Percentiles rank a stretch among this genome's conserved stretches.
phyloP scores from a whole-genome alignment of 2,113 vertebrate species.

The Dipodomys stephensi region DNA sequence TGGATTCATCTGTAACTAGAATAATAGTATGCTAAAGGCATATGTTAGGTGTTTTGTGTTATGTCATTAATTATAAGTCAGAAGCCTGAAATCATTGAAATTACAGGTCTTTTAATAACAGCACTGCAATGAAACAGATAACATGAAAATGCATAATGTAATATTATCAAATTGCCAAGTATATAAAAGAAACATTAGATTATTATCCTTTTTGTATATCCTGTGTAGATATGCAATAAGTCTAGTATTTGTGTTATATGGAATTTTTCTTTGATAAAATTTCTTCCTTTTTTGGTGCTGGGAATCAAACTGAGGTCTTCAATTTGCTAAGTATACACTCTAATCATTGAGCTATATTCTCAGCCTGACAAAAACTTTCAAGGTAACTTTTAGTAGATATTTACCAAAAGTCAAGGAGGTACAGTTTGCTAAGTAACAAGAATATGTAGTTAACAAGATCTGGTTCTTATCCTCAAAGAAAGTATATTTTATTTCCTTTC shows the following conservation, averaged over 20 bases:
- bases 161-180: slow-evolving; percentile 66
- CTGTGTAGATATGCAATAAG: background rate
- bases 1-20: slow-evolving; percentile 79
- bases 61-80: no score
- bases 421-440: slow-evolving; percentile 4
- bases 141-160: slow-evolving; percentile 67
- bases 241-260: background rate
- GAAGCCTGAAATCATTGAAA: background rate
- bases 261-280: background rate
- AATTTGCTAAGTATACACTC: no score
- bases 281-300: background rate
- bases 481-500: no score
- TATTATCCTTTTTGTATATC: no score
- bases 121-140: slow-evolving; percentile 9
- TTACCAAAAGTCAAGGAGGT: background rate
- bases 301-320: background rate
- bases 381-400: background rate
- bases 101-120: slow-evolving; percentile 22
- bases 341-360: background rate
- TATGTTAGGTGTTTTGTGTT: background rate
- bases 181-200: slow-evolving; percentile 62
- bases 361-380: background rate
- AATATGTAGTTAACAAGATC: background rate
- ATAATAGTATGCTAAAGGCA: slow-evolving; percentile 56
- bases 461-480: background rate